Percentiles rank a stretch among this genome's conserved stretches.
Conservation (phyloP, 2,797 vertebrate species). For the Chaenodraco wilsoni region DNA sequence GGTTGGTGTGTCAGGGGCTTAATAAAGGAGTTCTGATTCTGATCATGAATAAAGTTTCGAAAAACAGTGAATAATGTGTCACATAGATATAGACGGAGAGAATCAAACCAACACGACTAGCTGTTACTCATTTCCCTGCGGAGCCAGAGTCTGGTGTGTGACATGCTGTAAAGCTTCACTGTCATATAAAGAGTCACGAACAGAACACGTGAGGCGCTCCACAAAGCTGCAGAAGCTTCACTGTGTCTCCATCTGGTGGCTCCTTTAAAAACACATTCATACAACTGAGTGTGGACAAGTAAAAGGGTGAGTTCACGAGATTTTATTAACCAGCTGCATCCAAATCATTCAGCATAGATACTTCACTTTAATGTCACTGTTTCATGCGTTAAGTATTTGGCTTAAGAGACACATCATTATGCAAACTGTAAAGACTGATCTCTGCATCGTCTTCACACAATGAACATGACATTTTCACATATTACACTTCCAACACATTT, state of each 20-base stretch:
- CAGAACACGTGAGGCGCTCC: neutral
- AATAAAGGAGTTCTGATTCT: too few relatives aligned
- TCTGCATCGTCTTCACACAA: too few relatives aligned
- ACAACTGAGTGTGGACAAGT: neutral
- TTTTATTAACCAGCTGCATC: neutral
- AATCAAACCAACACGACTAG: neutral
- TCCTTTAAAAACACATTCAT: neutral
- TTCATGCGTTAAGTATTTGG: neutral
- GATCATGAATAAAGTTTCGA: too few relatives aligned
- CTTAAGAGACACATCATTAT: neutral
- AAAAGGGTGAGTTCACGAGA: neutral
- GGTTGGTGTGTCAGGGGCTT: too few relatives aligned
- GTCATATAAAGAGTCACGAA: neutral
- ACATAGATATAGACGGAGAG: too few relatives aligned
- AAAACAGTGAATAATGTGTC: too few relatives aligned
- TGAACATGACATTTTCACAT: neutral
- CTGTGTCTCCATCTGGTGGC: slow-evolving; percentile 19
- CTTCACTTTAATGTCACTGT: neutral
- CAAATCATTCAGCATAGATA: neutral
- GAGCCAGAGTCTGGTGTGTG: neutral
- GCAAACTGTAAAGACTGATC: neutral
- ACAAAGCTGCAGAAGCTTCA: neutral
- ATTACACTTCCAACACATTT: neutral
- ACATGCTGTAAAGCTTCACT: neutral
- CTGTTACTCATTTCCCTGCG: neutral